Percentiles rank a stretch among this genome's conserved stretches.
Evolutionary conservation across 2,113 vertebrate species (phyloP).

Genomic region (Eretmochelys imbricata): DNA sequence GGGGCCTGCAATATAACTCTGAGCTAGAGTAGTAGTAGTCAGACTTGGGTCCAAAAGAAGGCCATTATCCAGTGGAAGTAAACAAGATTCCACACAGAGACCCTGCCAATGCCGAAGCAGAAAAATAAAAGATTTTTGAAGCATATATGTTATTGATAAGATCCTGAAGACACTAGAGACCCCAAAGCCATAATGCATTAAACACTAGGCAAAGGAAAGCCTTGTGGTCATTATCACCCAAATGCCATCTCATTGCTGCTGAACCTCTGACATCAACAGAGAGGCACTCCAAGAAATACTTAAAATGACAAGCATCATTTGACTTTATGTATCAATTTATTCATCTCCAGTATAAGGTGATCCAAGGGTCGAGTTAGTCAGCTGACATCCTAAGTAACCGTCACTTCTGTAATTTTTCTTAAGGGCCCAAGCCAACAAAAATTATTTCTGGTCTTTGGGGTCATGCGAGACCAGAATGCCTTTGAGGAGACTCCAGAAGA

Average conservation of each 20-base stretch:
- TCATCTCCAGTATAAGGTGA: not conserved
- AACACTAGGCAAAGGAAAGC: not conserved
- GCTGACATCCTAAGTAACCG: not conserved
- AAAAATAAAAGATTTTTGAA: not conserved
- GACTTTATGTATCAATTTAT: not conserved
- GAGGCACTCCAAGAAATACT: not conserved
- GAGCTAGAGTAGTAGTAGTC: not conserved
- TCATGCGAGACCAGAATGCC: not conserved
- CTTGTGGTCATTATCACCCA: not conserved
- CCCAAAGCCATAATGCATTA: not conserved
- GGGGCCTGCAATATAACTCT: not conserved
- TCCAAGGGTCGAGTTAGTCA: not conserved
- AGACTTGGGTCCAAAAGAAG: not conserved
- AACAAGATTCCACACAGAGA: not conserved
- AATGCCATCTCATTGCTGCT: not conserved
- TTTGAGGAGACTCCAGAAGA: not conserved
- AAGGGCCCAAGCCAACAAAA: not conserved
- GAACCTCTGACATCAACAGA: not conserved
- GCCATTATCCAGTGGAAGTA: not conserved
- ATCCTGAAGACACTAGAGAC: not conserved
- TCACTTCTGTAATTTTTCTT: not conserved
- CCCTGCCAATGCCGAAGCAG: not conserved
- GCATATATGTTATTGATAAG: not conserved
- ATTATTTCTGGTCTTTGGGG: not conserved
- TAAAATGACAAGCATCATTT: not conserved